Evolutionary conservation across 1,140 invertebrate genomes (phyloP).

Genomic region (Drosophila repleta): DNA sequence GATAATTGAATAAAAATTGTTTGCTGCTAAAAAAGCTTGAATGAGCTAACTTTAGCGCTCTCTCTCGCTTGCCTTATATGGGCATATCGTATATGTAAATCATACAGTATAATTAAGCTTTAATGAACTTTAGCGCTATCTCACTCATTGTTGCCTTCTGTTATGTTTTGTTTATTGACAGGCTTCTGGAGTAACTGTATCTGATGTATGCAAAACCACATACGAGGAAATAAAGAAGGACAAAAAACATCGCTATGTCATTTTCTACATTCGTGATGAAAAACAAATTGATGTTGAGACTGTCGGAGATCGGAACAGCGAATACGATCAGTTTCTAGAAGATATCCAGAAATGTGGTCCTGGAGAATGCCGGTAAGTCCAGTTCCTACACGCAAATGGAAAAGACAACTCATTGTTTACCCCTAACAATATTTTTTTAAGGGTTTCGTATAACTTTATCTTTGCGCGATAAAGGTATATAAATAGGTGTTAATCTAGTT

Average conservation of each 20-base stretch:
- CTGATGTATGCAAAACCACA: slow-evolving; percentile 96
- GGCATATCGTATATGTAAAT: no score
- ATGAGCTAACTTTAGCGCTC: no score
- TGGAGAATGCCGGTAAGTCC: slow-evolving; percentile 92
- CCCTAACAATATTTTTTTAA: no score
- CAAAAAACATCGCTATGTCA: slow-evolving; percentile 97
- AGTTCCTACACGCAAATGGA: background rate
- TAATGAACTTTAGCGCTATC: no score
- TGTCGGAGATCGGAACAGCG: slow-evolving; percentile 92
- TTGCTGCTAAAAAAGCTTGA: no score
- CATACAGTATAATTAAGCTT: no score
- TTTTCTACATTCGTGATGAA: slow-evolving; percentile 97
- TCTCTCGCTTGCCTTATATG: no score
- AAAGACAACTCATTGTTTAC: background rate
- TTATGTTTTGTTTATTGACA: slow-evolving; percentile 84
- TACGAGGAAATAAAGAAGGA: slow-evolving; percentile 99
- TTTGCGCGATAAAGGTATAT: no score
- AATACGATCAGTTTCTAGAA: slow-evolving; percentile 95
- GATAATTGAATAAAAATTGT: no score
- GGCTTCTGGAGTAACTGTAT: slow-evolving; percentile 98
- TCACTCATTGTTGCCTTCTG: background rate
- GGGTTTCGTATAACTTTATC: no score
- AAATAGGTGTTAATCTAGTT: no score
- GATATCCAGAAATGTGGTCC: slow-evolving; percentile 95
- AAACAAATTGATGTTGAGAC: slow-evolving; percentile 97